phyloP scores from a whole-genome alignment of 2,888 invertebrate genomes.

The Xiphydria camelus region DNA sequence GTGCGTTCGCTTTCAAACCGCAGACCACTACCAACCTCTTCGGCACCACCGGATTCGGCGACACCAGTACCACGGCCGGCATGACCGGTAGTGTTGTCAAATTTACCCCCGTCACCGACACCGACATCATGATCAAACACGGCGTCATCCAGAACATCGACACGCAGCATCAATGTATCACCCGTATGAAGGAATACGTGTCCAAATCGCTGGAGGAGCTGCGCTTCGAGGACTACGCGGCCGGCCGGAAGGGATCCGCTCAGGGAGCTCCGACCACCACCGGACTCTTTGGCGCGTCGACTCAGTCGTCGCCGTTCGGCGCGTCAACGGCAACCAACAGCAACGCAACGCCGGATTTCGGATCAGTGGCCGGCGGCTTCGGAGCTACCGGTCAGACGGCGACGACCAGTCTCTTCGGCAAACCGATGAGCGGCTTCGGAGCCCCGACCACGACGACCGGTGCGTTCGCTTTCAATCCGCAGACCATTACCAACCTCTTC shows the following conservation, averaged over 20 bases:
- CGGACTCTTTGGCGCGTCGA: conserved; percentile 60
- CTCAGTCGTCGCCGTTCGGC: conserved; percentile 60
- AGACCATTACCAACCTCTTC: conserved; percentile 54
- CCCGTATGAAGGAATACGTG: conserved; percentile 99
- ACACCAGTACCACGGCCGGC: conserved; percentile 47
- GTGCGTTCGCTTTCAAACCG: conserved; percentile 57
- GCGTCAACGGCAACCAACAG: conserved; percentile 48
- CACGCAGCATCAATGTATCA: conserved; percentile 95
- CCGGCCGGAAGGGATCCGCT: conserved; percentile 80
- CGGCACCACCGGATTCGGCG: conserved; percentile 51
- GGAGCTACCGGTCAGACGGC: conserved; percentile 63
- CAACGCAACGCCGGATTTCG: conserved; percentile 62
- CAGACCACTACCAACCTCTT: conserved; percentile 55
- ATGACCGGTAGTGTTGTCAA: conserved; percentile 78
- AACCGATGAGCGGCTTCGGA: conserved; percentile 67
- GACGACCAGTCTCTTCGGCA: conserved; percentile 69
- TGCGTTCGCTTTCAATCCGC: conserved; percentile 57
- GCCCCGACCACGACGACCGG: conserved; percentile 59
- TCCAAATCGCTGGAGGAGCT: conserved; percentile 92
- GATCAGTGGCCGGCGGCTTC: conserved; percentile 59
- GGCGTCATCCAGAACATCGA: conserved; percentile 83
- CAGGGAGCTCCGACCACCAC: conserved; percentile 49
- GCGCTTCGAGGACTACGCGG: conserved; percentile 88
- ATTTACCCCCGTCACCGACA: conserved; percentile 83
- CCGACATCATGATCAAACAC: conserved; percentile 89